Base-by-base conservation (phyloP, 2,113 vertebrate species). In the Ceuthmochares aereus region DNA sequence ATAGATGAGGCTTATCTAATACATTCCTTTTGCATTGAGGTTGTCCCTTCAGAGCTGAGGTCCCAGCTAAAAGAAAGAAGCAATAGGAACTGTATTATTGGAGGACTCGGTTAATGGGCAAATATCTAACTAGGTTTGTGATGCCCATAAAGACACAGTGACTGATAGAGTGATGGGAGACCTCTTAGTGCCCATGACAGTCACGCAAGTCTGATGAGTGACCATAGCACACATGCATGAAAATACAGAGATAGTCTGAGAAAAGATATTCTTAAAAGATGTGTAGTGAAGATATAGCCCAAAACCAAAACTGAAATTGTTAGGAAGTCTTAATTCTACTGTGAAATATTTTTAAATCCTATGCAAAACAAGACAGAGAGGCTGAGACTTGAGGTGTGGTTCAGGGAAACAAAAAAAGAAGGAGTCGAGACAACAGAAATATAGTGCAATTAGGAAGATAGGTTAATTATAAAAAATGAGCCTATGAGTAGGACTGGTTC, bases 41-140 rank as follows among this genome's bases (percentile, higher is more conserved):
- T 21, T 66, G 3, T 73, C 18, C 36, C 10, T 74, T 86, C 36
- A 55, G 72, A 80, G n/a, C 2, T 52, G 14, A 36, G 36, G 60
- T 90, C 6, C 29, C 36, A 73, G n/a, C 37, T 66, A 49, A 43
- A 5, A 64, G 52, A 34, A 83, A 56, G 52, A 68, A 90, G 40
- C 23, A 73, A 23, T 11, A 25, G 29, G 49, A 87, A 8, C 27
- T 67, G 6, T 14, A 67, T 73, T 36, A 66, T 30, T 36, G 26
- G 64, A 77, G n/a, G 22, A 56, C 26, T 76, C 0, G 0, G 32
- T 79, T 55, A n/a, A 30, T n/a, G 55, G 59, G 9, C 45, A 27
- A 45, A 22, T 23, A 77, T 30, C 25, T 36, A 29, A 56, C 40
- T 52, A 58, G 12, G 42, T 56, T 72, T 81, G 29, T 56, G 36